Conservation (phyloP, 2,113 vertebrate species). For the Microcebus tavaratra region DNA sequence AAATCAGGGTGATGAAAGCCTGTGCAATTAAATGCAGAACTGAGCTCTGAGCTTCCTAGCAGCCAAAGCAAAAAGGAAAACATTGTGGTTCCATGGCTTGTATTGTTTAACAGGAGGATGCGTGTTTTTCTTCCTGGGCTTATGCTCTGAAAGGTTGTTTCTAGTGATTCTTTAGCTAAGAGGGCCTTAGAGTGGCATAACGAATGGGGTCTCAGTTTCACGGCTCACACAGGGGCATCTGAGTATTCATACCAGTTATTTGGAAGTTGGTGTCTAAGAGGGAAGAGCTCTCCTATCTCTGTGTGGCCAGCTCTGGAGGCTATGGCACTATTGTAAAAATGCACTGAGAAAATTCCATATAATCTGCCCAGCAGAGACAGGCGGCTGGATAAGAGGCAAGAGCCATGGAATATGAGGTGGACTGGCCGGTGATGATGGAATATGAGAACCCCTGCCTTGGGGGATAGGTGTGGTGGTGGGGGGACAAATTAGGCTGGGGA, state of each 20-base stretch:
- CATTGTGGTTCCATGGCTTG: neutral
- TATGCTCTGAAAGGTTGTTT: neutral
- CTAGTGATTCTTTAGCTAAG: neutral
- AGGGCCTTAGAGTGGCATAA: neutral
- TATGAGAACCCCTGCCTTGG: neutral
- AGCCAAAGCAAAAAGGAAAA: neutral
- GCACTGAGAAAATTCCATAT: neutral
- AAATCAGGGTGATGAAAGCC: neutral
- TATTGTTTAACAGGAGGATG: neutral
- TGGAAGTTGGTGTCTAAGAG: neutral
- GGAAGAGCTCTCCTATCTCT: neutral
- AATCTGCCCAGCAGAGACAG: neutral
- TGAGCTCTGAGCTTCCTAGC: neutral
- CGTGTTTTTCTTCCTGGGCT: neutral
- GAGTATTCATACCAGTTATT: neutral
- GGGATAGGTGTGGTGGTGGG: too few species aligned
- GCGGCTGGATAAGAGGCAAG: neutral
- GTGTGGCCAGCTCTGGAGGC: neutral
- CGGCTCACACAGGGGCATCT: neutral
- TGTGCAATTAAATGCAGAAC: neutral
- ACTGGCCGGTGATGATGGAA: neutral
- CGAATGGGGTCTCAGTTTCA: neutral
- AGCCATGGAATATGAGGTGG: neutral
- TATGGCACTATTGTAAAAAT: neutral
- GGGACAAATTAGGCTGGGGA: neutral